Evolutionary conservation across 2,888 invertebrate genomes (phyloP), one percentile per base, ranked within the genome.

Genomic region (Chrysotoxum bicinctum): DNA sequence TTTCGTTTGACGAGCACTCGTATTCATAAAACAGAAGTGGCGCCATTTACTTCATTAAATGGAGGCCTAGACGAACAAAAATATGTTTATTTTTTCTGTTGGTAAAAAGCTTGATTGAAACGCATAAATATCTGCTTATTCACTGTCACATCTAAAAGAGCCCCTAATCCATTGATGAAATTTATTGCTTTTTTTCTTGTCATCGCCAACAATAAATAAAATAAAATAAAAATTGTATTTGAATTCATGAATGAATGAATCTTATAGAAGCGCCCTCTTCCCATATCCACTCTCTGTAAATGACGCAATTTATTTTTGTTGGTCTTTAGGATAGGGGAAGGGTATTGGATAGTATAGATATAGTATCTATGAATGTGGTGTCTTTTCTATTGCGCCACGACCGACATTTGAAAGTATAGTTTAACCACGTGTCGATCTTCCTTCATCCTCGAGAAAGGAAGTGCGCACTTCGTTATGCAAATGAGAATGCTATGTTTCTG

Each of bases 381-480:
- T 30, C n/a, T 30, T 62, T 45, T 62, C 6, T 3, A 45, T 19
- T 45, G 19, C 19, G 40, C 19, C n/a, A n/a, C n/a, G n/a, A n/a
- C n/a, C 64, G 23, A 40, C 26, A 45, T 8, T 43, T n/a, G 26
- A 16, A 23, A 14, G 8, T 16, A 19, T 12, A 21, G 32, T 14
- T 14, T 23, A 54, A 35, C 58, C 50, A 68, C 66, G 45, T 66
- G 54, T 45, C 45, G 35, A 64, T 64, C 5, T 45, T 62, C 50
- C 32, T 50, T 73, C 16, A 54, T 78, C 21, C 21, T 43, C 23
- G 50, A 26, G n/a, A 43, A 79, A 75, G 83, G 79, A 84, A 84
- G 83, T 84, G 79, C 83, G 83, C 83, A 79, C 66, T 84, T 84
- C 64, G 74, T 66, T 84, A 84, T 84, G 64, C 66, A 84, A 84